Evolutionary conservation across 2,888 invertebrate species (phyloP), one percentile per base, ranked within the genome.

Genomic region (Drosophila mayaguana): DNA sequence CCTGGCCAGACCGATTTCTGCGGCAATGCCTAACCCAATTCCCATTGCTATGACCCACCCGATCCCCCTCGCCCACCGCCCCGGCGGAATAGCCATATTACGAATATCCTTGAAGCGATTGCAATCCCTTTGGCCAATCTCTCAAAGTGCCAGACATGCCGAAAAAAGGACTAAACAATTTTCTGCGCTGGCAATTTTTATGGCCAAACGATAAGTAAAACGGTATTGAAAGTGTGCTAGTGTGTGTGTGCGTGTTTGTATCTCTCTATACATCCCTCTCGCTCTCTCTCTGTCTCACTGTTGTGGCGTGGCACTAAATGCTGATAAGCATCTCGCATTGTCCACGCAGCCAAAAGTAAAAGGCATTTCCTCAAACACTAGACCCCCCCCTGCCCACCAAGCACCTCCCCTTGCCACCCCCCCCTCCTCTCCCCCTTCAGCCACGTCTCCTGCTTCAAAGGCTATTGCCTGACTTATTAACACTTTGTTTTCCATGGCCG

Each of bases 141-240:
- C 87, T 90, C 90, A 89, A 86, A 86, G 90, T 86, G 90, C 85
- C 91, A 81, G 77, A 81, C 86, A 89, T 81, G 90, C 90, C 88
- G 20, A 43, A 20, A 56, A 91, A 91, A 88, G 89, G 86, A 88
- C 90, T 90, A 90, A 91, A 91, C 91, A 91, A 90, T 90, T 91
- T 90, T 89, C 91, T 85, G 88, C 90, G 85, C 89, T 90, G 80
- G 84, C 89, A 90, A 81, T 88, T 91, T 91, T 91, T 90, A 91
- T 90, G 83, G 90, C 87, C 90, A 80, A 89, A 78, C 90, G 88
- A 90, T 90, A 90, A 90, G 87, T 90, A 91, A 90, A 90, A 90
- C 91, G 90, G 87, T 90, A 89, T 88, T 83, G 89, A 90, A 80
- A 80, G 78, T 64, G 67, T 80, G 63, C 70, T 51, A 73, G 45